Base-by-base conservation (phyloP, 2,113 vertebrate genomes). In the Nesogale talazaci region DNA sequence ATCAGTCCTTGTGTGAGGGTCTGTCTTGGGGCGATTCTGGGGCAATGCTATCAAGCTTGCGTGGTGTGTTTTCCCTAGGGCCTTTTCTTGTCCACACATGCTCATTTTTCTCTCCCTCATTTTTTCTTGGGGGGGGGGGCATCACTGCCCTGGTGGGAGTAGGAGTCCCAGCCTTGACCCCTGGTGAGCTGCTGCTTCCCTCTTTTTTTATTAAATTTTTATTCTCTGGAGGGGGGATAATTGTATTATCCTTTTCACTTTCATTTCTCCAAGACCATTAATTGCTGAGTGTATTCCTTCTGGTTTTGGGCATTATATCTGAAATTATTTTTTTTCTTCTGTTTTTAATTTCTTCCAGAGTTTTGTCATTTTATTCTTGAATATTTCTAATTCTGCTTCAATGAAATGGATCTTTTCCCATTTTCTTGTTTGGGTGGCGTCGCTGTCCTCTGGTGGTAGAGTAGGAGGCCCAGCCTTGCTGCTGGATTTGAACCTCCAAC, bases 291-390 rank as follows among this genome's bases (percentile, higher is more conserved):
- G 10, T 67, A 22, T 92, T 76, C n/a, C 29, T 83, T 93, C 36
- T 70, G 23, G 36, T 87, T 87, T 34, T 46, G 83, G 46, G 31
- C 23, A 34, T 83, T 38, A 17, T 83, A 77, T 88, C 75, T 83
- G 46, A 88, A 92, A 46, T 83, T 34, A 56, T 87, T 25, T 42
- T 52, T 74, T 74, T 38, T 38, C 6, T 87, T 67, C 65, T 34
- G 38, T 82, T 88, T 52, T 63, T 82, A 29, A 34, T 78, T 38
- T 52, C 38, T 70, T 77, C 46, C 46, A 61, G 57, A 83, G 61
- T 91, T 86, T 31, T 90, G 57, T 89, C 6, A n/a, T 89, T 80
- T 80, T 4, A 36, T 83, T 67, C 22, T 75, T 89, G 36, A 89
- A 61, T 69, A 85, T 90, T 88, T 85, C 20, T 22, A 81, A 46